Base-by-base conservation (phyloP, 2,888 invertebrate genomes). In the Cryptocephalus primarius region DNA sequence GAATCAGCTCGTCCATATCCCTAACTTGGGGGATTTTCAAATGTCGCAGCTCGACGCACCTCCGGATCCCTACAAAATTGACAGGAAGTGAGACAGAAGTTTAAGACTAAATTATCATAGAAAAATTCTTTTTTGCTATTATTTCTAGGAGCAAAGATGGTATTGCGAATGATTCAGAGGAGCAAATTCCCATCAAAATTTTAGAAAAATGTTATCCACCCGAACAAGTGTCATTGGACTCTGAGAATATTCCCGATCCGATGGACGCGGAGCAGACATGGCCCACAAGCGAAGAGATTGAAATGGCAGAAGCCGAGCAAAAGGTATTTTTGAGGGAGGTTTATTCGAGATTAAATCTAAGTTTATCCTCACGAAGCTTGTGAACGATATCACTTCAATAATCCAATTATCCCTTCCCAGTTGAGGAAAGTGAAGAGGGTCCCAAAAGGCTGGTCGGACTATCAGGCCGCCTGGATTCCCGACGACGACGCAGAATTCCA, bases 251-350 rank as follows among this genome's bases (percentile, higher is more conserved):
- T 44, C 85, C 86, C 1, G 90, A 95, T 73, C 85, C 85, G 8
- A 88, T 95, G 90, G 88, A 92, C 65, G 91, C 86, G 1, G 96
- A 96, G 66, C 96, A 96, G 71, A 95, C 94, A 1, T 95, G 93
- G 92, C 95, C 96, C 0, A 93, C 93, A 11, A 85, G 86, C 54
- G 91, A 94, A 62, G 94, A 95, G 71, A 78, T 93, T 51, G 78
- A 79, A 52, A 77, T 82, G 57, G 84, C 88, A 10, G 82, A 80
- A 61, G 69, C 73, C 48, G 77, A 78, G 58, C 72, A 57, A 43
- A 64, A 63, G 53, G 60, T 61, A 46, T 40, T 43, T 33, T 12
- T 34, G 8, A 9, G 33, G 6, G 6, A 22, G 22, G 3, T 4
- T 6, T 22, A 22, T 4, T 22, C 22, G 22, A 22, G 3, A 4